Conservation (phyloP, 2,113 vertebrate species). For the Nestor notabilis region DNA sequence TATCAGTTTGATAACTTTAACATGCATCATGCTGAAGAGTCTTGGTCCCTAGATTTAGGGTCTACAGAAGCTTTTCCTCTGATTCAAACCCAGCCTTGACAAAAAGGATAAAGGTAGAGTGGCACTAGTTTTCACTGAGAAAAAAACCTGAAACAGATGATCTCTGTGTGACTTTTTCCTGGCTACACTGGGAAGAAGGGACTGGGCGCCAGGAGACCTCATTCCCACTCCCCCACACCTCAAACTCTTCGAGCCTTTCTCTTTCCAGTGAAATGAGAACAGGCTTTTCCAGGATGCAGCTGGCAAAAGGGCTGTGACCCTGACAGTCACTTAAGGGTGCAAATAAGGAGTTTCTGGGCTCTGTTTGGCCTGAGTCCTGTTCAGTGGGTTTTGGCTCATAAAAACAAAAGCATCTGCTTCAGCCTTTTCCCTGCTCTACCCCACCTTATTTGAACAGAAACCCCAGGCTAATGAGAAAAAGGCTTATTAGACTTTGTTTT, state of each 20-base stretch:
- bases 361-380: neutral
- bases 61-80: neutral
- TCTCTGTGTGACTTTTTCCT: neutral
- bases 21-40: neutral
- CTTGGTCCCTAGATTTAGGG: neutral
- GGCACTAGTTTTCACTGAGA: neutral
- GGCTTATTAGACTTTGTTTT: conserved; percentile 30
- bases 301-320: neutral
- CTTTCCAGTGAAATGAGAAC: neutral
- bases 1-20: neutral
- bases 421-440: neutral
- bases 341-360: neutral
- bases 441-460: conserved; percentile 17
- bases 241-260: neutral
- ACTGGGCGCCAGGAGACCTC: neutral
- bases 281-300: neutral
- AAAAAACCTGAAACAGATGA: neutral
- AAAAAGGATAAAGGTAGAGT: neutral
- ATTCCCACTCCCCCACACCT: neutral
- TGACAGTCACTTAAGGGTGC: neutral
- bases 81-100: neutral
- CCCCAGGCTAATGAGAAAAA: neutral
- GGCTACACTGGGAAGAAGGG: neutral
- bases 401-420: neutral
- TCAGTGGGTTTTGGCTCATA: neutral